Base-by-base conservation (phyloP, 1,140 invertebrate species). In the Varroa destructor region DNA sequence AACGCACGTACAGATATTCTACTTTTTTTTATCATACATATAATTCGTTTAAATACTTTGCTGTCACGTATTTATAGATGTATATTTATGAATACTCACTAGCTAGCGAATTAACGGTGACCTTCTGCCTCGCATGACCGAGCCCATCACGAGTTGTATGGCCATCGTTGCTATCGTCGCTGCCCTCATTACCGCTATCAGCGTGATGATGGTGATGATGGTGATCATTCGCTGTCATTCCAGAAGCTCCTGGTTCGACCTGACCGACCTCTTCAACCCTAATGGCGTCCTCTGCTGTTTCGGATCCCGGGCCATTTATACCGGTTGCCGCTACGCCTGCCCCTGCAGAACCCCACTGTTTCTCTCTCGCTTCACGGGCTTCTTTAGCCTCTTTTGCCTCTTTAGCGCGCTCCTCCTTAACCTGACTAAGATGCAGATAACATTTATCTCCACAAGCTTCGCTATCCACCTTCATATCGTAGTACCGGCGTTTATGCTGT, bases 161-260 rank as follows among this genome's bases (percentile, higher is more conserved):
- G 3, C 89, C 90, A 76, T 93, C 91, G 77, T 92, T 93, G 77
- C 90, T 92, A 77, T 93, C 91, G 79, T 94, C 90, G 1, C 89
- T 91, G 76, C 89, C 89, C 80, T 94, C 91, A 80, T 93, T 93
- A 56, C 90, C 89, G 40, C 90, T 93, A 81, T 93, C 90, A 5
- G 89, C 84, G 42, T 86, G 83, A 43, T 85, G 84, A 76, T 86
- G 46, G 8, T 51, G 46, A 51, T 51, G 46, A 51, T 51, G 3
- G 8, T 51, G 46, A 51, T 51, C 8, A 51, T 51, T 51, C 46
- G 46, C 46, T 8, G 46, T 5, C 46, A 8, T 51, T 51, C 46
- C 46, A 3, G 46, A 8, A 3, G 8, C 46, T 5, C 46, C 46
- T 8, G 3, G 46, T 8, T 51, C 46, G 46, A 51, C 46, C 4